These are phyloP conservation scores for Ecdyonurus torrentis DNA, from an alignment of 2,888 invertebrate genomes.

Conservation along the genomic window DNA sequence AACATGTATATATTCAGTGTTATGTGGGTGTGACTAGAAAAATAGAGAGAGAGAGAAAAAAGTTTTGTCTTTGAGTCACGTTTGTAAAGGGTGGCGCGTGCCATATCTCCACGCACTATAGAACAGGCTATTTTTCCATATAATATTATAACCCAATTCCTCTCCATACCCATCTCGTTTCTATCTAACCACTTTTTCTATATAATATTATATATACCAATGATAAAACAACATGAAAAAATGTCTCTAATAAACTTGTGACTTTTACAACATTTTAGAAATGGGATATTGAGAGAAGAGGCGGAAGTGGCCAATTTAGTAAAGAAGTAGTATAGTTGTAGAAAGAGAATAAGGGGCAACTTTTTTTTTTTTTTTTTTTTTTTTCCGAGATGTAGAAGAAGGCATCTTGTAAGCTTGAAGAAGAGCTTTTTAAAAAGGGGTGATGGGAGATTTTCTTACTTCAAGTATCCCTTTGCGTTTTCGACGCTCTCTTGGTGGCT, in stretches of 20 bases:
- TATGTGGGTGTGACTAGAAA: no score
- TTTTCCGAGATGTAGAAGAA: no score
- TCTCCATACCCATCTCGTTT: neutral
- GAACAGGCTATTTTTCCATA: neutral
- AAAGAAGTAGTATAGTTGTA: no score
- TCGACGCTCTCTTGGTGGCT: neutral
- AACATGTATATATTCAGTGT: no score
- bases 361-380: no score
- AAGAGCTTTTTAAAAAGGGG: neutral
- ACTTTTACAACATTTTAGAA: neutral
- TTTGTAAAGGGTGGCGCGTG: neutral
- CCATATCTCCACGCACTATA: neutral
- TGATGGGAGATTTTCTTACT: no score
- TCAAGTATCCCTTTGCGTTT: no score
- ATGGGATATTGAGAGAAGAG: neutral
- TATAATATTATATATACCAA: no score
- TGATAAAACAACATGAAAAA: neutral
- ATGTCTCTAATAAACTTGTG: neutral
- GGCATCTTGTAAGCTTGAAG: neutral
- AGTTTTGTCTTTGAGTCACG: no score
- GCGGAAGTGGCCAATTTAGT: neutral
- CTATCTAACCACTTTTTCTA: no score
- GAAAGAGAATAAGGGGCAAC: no score
- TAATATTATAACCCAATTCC: neutral
- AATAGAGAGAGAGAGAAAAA: no score